Base-by-base conservation (phyloP, 2,888 invertebrate genomes). In the Meganola albula region DNA sequence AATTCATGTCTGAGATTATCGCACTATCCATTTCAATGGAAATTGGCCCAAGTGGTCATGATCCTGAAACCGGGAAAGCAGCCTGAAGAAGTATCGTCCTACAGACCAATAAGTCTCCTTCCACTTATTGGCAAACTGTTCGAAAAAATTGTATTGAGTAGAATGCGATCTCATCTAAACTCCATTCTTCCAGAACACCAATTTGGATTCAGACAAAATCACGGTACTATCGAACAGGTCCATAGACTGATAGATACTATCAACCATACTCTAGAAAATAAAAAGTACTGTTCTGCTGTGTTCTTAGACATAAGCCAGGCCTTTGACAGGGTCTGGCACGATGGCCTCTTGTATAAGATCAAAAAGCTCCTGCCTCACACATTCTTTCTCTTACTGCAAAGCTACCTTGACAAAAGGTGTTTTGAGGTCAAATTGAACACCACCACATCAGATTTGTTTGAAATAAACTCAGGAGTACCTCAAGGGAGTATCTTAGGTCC, bases 61-160 rank as follows among this genome's bases (percentile, higher is more conserved):
- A 21, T 28, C 5, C 12, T 20, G 5, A 28, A 28, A 21, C 27
- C 27, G 1, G 27, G 27, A 9, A 28, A 28, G 12, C 12, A n/a
- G n/a, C 6, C 27, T 3, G 9, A 21, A 8, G 9, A 28, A 6
- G 9, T 12, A 1, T 21, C 27, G 3, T 28, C 27, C 7, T 28
- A 28, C 20, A 11, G 27, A 20, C 27, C 27, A 3, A 27, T 27
- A 2, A 27, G 27, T 10, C 27, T 27, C 4, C 27, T 27, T 1
- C 27, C 27, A n/a, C 6, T 27, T 2, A 3, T 20, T 20, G 20
- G 27, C 0, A 27, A 28, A 21, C 12, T 28, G 5, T 12, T 28
- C 2, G 27, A 27, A 12, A 27, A 27, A 20, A 2, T 26, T 1
- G 7, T 26, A 1, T 16, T 27, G 1, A 28, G 10, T 3, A 28